Conservation (phyloP, 2,113 vertebrate species). For the Larimichthys crocea region DNA sequence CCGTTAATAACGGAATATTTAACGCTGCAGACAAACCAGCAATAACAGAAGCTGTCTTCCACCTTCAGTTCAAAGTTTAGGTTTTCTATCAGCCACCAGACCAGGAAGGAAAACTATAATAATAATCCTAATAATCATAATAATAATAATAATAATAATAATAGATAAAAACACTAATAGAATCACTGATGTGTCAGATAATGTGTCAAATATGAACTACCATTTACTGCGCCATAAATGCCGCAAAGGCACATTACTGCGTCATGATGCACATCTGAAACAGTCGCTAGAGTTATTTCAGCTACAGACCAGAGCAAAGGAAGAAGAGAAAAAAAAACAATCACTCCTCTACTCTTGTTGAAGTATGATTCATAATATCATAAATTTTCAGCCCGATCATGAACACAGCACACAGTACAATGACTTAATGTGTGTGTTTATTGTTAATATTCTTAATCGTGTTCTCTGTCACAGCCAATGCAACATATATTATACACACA, state of each 20-base stretch:
- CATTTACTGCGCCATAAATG: background rate
- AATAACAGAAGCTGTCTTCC: background rate
- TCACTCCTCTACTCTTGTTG: background rate
- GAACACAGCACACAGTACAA: background rate
- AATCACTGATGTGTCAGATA: background rate
- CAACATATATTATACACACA: too few relatives aligned
- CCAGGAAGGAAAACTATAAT: too few relatives aligned
- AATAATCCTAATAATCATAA: background rate
- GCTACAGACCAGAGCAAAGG: too few relatives aligned
- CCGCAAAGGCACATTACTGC: background rate
- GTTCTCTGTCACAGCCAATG: too few relatives aligned
- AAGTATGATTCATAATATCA: background rate
- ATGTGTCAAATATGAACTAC: background rate
- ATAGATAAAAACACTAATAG: background rate
- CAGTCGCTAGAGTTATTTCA: background rate
- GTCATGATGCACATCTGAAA: background rate
- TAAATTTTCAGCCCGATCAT: background rate
- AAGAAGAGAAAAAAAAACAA: background rate
- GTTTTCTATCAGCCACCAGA: too few relatives aligned
- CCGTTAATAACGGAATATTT: constrained; percentile 28
- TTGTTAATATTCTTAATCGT: background rate
- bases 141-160: background rate
- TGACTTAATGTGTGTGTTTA: background rate
- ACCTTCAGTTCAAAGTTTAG: background rate
- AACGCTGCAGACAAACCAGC: background rate